Evolutionary conservation across 2,797 vertebrate genomes (phyloP).

Genomic region (Gastrophryne carolinensis): DNA sequence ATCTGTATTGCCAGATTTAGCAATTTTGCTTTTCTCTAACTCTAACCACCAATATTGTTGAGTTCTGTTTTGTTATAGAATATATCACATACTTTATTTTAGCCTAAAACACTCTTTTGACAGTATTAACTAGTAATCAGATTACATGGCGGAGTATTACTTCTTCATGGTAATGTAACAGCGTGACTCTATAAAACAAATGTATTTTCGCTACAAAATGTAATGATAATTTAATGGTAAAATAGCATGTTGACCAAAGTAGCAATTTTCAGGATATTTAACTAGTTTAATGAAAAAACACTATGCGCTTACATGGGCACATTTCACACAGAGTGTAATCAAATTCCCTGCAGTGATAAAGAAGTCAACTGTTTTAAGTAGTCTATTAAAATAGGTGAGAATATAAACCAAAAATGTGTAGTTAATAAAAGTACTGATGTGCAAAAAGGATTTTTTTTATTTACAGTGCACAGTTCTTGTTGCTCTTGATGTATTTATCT

Average conservation of each 20-base stretch:
- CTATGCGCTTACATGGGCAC: slow-evolving; percentile 12
- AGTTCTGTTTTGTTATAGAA: background rate
- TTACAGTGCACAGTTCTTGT: no score
- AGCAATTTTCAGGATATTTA: slow-evolving; percentile 32
- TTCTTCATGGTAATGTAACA: slow-evolving; percentile 3
- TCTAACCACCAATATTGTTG: no score
- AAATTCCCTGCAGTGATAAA: background rate
- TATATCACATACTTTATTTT: background rate
- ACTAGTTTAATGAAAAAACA: slow-evolving; percentile 20
- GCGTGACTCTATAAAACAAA: slow-evolving; percentile 30
- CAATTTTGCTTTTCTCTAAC: no score
- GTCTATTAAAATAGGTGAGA: background rate
- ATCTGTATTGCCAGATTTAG: no score
- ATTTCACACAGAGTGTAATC: slow-evolving; percentile 1
- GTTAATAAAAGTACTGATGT: background rate
- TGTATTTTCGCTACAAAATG: slow-evolving; percentile 14
- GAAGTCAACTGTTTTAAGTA: background rate
- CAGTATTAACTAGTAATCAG: slow-evolving; percentile 18
- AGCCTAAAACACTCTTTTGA: slow-evolving; percentile 8
- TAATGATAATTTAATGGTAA: slow-evolving; percentile 35
- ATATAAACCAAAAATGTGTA: background rate
- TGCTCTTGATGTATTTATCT: no score
- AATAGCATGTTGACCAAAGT: slow-evolving; percentile 12
- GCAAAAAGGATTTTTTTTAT: background rate
- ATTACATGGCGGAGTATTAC: slow-evolving; percentile 14